Base-by-base conservation (phyloP, 2,113 vertebrate species). In the Lanius collurio region DNA sequence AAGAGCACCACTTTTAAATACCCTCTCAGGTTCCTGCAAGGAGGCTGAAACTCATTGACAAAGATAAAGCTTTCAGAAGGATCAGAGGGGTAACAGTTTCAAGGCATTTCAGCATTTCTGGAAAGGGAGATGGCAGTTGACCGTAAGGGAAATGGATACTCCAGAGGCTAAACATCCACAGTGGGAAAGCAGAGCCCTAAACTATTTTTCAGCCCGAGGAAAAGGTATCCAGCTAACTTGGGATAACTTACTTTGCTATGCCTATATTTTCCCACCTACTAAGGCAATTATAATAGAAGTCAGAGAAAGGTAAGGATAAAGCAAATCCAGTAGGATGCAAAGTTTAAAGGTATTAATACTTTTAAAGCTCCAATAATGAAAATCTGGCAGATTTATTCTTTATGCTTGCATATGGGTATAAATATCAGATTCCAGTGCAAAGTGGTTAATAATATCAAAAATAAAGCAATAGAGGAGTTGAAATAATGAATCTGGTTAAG, bases 401-500 rank as follows among this genome's bases (percentile, higher is more conserved):
- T 90, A 55, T 70, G 3, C 19, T 88, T 70, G 24, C 15, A 31
- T 41, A 20, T 37, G 11, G 4, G 5, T 55, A 41, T 1, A 53
- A 91, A 59, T 39, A 63, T 11, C 28, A 68, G 17, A 70, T 63
- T 74, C 31, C 37, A 62, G 90, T 67, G 74, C 1, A 1, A 52
- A 74, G 10, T 59, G 59, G 78, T 91, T 96, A 95, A 96, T 85
- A 94, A 87, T 88, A 90, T 74, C 1, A 79, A 71, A 88, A 91
- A 83, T 57, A 88, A 94, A 94, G 28, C 42, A 47, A 20, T 64
- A 76, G 47, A 84, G 31, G 82, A 83, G 53, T 74, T 39, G 56
- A 86, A 94, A 90, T 77, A 92, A 94, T 81, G 78, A 92, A 71
- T 42, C 49, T 93, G 86, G 92, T 90, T 94, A 94, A 93, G 78